Conservation (phyloP, 2,113 vertebrate genomes). For the Phrynosoma platyrhinos region DNA sequence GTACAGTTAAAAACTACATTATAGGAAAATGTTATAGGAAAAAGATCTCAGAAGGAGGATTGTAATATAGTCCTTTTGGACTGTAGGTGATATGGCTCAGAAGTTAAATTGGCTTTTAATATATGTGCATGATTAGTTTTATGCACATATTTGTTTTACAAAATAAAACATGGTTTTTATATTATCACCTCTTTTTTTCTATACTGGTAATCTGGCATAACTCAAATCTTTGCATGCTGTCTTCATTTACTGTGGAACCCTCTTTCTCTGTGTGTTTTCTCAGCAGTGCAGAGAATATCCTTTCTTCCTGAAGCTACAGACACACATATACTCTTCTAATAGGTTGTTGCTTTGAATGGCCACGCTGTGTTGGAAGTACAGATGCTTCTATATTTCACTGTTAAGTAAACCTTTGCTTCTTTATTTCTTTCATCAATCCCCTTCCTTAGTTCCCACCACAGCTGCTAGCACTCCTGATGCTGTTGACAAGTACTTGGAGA, state of each 20-base stretch:
- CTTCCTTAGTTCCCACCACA: conserved; percentile 89
- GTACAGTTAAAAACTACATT: not conserved
- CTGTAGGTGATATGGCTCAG: not conserved
- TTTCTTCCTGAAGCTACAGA: not conserved
- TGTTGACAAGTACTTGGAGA: conserved; percentile 96
- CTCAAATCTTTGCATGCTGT: conserved; percentile 34
- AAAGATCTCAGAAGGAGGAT: not conserved
- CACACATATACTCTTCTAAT: not conserved
- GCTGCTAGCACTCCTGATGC: conserved; percentile 92
- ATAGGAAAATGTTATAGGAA: not conserved
- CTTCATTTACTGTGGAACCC: conserved; percentile 28
- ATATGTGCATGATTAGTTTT: not conserved
- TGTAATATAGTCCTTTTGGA: not conserved
- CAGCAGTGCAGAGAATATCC: not conserved
- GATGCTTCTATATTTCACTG: conserved; percentile 7
- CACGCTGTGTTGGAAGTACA: not conserved
- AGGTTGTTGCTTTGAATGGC: conserved; percentile 2
- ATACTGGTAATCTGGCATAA: not conserved
- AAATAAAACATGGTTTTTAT: conserved; percentile 37
- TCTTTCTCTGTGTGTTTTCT: not conserved
- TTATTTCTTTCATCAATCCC: not conserved
- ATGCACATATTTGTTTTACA: not conserved
- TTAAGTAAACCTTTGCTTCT: conserved; percentile 42
- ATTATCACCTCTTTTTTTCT: not conserved
- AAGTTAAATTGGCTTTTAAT: conserved; percentile 30